phyloP scores from a whole-genome alignment of 2,113 vertebrate genomes.

The Tinamus guttatus region DNA sequence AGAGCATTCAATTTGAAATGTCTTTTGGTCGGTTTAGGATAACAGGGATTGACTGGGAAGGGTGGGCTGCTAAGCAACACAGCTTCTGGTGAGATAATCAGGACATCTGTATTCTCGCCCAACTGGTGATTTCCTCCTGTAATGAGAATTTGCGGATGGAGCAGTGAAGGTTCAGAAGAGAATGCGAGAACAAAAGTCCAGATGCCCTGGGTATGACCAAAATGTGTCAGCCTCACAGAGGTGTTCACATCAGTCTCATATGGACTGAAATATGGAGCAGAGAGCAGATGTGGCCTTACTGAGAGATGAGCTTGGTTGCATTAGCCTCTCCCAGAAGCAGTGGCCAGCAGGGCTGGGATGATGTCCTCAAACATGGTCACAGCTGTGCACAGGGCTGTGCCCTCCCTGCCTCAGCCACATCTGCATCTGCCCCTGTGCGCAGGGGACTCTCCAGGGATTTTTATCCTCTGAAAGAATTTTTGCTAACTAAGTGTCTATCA shows the following conservation, averaged over 20 bases:
- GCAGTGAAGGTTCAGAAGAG: neutral
- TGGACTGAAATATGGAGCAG: neutral
- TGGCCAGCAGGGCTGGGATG: fast-evolving
- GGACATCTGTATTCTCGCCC: neutral
- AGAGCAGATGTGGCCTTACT: neutral
- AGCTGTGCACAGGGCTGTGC: neutral
- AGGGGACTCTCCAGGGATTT: fast-evolving
- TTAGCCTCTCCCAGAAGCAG: fast-evolving
- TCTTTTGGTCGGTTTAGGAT: constrained; percentile 1
- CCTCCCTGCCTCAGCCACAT: neutral
- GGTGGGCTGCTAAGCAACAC: neutral
- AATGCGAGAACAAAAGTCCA: fast-evolving
- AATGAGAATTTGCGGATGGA: neutral
- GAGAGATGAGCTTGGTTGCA: fast-evolving
- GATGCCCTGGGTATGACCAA: fast-evolving
- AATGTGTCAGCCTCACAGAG: neutral
- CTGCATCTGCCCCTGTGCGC: fast-evolving
- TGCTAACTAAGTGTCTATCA: neutral
- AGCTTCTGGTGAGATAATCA: neutral
- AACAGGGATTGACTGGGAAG: neutral
- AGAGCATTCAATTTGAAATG: neutral
- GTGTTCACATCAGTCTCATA: neutral
- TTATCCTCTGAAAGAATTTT: neutral
- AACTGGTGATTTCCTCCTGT: neutral
- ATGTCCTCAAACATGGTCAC: neutral